Evolutionary conservation across 2,797 vertebrate species (phyloP), one percentile per base, ranked within the genome.

Genomic region (Pangasius sanitwongsei): DNA sequence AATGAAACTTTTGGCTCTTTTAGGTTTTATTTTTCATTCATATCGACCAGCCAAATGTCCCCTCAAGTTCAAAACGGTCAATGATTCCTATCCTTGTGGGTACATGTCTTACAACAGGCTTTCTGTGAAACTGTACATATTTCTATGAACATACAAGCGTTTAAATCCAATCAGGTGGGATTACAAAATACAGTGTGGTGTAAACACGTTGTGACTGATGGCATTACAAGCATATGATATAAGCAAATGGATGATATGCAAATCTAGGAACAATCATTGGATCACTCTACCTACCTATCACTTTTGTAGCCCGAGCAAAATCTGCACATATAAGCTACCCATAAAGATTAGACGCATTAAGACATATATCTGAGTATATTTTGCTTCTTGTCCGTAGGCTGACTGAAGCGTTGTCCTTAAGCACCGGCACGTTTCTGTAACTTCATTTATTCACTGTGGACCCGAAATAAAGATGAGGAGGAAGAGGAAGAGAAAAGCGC

Each of bases 391-490:
- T 85, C 48, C 63, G 81, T 72, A 96, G 95, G 93, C 92, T 87
- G 82, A 67, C 90, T 91, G 85, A 92, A 84, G 65, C 57, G 85
- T 86, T 90, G 88, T 89, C 93, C 85, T 80, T 89, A 91, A 92
- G 84, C 90, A 91, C 85, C 50, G 92, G 92, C 93, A 95, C 92
- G 91, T 94, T 94, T 92, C 89, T 92, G 82, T 92, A 92, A 93
- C 86, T 86, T 90, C 83, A 90, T 92, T 94, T 95, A 96, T 96
- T 96, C 96, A 97, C 96, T 96, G 94, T 93, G 91, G 91, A 92
- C 90, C 90, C 88, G 93, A 92, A 93, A 92, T 82, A 3, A 34
- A 4, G 44, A 63, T 1, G 57, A 28, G 16, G 86, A 89, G 91
- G n/a, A 63, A 28, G 59, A 67, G 20, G 85, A 89, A 91, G 81